Evolutionary conservation across 2,888 invertebrate species (phyloP), one percentile per base, ranked within the genome.

Genomic region (Phragmatobia fuliginosa): DNA sequence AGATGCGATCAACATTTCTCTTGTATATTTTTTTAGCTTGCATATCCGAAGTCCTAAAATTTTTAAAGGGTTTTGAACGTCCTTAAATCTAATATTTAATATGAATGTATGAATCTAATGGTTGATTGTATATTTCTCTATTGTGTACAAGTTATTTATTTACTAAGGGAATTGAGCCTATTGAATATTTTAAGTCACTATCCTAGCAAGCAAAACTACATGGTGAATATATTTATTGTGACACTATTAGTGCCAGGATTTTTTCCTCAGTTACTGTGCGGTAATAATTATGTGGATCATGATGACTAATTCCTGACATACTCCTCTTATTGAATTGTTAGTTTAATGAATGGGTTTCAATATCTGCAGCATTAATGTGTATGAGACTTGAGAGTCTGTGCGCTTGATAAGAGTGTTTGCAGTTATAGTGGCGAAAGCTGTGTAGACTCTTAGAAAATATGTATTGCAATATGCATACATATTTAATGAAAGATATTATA

Each of bases 1-100:
- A 74, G 72, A 70, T 69, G 75, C 68, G 60, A 79, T 77, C 74
- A 68, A 68, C 68, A 63, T 72, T 76, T 73, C 74, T 67, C 60
- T 62, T 32, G 62, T 60, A 63, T 62, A 66, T 67, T 36, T 33
- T 38, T 16, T n/a, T n/a, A n/a, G n/a, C n/a, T n/a, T n/a, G n/a
- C n/a, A n/a, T n/a, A n/a, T n/a, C n/a, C n/a, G n/a, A n/a, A n/a
- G n/a, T n/a, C n/a, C n/a, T n/a, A n/a, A 14, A 14, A 14, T 2
- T 38, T 38, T 14, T 38, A 10, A 8, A 5, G 7, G 7, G 6
- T 3, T 33, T 33, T 33, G 33, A 33, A 33, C 33, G 6, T 33
- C 11, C 36, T 36, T 36, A 11, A 36, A 11, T 36, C 36, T 36
- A 10, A 10, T 36, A 36, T 36, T 36, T 36, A 36, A 6, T 33